Conservation (phyloP, 2,113 vertebrate genomes). For the Hydrolagus affinis region DNA sequence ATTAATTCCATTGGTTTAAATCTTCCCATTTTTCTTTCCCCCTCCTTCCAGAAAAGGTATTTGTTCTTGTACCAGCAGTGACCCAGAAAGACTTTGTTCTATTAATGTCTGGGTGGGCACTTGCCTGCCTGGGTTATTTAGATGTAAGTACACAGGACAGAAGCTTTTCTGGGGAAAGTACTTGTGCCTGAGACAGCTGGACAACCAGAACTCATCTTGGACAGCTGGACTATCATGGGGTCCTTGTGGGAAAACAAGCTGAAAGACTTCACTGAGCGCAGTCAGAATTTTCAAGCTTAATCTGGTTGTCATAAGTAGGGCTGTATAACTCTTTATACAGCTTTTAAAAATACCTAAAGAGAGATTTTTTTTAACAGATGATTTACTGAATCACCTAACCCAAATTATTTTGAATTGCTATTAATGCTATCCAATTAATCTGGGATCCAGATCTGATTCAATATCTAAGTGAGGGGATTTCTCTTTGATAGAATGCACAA, state of each 20-base stretch:
- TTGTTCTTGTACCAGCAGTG: conserved; percentile 43
- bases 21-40: conserved; percentile 39
- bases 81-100: conserved; percentile 42
- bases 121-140: conserved; percentile 33
- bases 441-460: too few relatives aligned
- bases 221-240: not conserved
- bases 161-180: conserved; percentile 45
- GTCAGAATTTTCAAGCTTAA: conserved; percentile 36
- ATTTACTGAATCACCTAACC: too few relatives aligned
- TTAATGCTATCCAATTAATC: too few relatives aligned
- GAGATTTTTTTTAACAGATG: too few relatives aligned
- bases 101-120: not conserved
- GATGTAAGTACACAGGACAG: conserved; percentile 38
- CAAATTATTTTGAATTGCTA: too few relatives aligned
- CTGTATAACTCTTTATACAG: not conserved
- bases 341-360: too few relatives aligned
- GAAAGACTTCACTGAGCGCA: conserved; percentile 35
- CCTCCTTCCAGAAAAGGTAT: conserved; percentile 45
- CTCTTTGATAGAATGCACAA: too few relatives aligned
- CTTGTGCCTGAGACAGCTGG: conserved; percentile 40
- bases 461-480: too few relatives aligned
- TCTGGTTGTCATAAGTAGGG: not conserved
- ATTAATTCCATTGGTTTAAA: conserved; percentile 55
- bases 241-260: not conserved
- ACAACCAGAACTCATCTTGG: conserved; percentile 31